These are phyloP conservation scores for Isoperla grammatica DNA, from an alignment of 2,888 invertebrate species.

Conservation along the genomic window DNA sequence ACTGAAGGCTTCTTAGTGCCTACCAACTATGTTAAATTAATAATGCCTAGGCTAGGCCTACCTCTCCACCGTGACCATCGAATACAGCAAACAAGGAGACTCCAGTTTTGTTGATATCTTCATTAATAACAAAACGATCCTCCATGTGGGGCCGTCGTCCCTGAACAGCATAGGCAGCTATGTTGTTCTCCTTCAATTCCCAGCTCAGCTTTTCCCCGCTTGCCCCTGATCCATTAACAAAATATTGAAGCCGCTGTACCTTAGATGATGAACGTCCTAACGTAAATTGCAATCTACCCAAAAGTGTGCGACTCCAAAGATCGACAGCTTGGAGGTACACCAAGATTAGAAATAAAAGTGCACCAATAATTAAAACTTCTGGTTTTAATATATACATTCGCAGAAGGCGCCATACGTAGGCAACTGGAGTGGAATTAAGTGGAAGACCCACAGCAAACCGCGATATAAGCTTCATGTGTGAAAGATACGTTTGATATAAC, in stretches of 20 bases:
- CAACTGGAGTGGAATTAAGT: slow-evolving; percentile 62
- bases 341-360: slow-evolving; percentile 63
- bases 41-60: slow-evolving; percentile 39
- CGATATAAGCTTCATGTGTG: slow-evolving; percentile 80
- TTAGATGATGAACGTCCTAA: slow-evolving; percentile 53
- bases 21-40: background rate
- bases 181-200: slow-evolving; percentile 68
- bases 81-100: slow-evolving; percentile 88
- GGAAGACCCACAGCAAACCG: slow-evolving; percentile 73
- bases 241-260: slow-evolving; percentile 41
- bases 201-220: slow-evolving; percentile 54
- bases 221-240: slow-evolving; percentile 28
- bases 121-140: slow-evolving; percentile 85
- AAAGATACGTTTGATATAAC: slow-evolving; percentile 79
- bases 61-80: slow-evolving; percentile 93
- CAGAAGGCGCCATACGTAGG: slow-evolving; percentile 73
- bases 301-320: slow-evolving; percentile 70
- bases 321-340: slow-evolving; percentile 80
- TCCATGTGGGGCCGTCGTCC: slow-evolving; percentile 91
- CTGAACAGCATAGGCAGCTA: slow-evolving; percentile 85
- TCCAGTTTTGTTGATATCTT: slow-evolving; percentile 77
- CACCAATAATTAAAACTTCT: slow-evolving; percentile 68
- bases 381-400: slow-evolving; percentile 73
- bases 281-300: slow-evolving; percentile 64
- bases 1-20: no score